These are phyloP conservation scores for Marisa cornuarietis DNA, from an alignment of 1,140 invertebrate species.

Conservation along the genomic window DNA sequence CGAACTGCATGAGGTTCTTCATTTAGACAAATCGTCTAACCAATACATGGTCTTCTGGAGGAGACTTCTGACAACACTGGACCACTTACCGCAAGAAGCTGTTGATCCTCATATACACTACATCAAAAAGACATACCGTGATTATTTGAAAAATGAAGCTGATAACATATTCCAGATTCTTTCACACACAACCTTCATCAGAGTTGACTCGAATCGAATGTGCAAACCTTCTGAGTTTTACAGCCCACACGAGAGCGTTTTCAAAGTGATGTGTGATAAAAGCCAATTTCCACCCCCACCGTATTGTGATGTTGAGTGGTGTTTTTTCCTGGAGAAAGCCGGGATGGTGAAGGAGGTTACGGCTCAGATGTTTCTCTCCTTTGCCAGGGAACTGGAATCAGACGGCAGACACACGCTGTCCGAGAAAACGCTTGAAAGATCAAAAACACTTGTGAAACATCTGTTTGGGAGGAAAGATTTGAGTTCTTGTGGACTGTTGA, in stretches of 20 bases:
- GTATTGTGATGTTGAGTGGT: background rate
- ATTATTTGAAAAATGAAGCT: background rate
- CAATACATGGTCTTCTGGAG: background rate
- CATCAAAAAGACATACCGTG: background rate
- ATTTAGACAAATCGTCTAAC: no score
- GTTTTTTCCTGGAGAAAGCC: background rate
- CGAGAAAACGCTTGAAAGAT: background rate
- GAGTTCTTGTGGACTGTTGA: background rate
- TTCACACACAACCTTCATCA: background rate
- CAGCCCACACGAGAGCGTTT: background rate
- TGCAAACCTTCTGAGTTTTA: background rate
- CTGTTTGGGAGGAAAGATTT: background rate
- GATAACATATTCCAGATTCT: background rate
- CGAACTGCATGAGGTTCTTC: no score
- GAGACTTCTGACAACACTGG: background rate
- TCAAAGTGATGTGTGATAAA: background rate
- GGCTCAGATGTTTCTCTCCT: background rate
- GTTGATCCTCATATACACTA: background rate
- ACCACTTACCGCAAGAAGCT: background rate
- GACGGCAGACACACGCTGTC: background rate
- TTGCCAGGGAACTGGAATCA: background rate
- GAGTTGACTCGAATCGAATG: background rate
- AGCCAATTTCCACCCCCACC: background rate
- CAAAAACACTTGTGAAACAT: background rate
- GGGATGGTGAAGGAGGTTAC: background rate